Evolutionary conservation across 2,888 invertebrate species (phyloP), one percentile per base, ranked within the genome.

Genomic region (Eubasilissa splendida): DNA sequence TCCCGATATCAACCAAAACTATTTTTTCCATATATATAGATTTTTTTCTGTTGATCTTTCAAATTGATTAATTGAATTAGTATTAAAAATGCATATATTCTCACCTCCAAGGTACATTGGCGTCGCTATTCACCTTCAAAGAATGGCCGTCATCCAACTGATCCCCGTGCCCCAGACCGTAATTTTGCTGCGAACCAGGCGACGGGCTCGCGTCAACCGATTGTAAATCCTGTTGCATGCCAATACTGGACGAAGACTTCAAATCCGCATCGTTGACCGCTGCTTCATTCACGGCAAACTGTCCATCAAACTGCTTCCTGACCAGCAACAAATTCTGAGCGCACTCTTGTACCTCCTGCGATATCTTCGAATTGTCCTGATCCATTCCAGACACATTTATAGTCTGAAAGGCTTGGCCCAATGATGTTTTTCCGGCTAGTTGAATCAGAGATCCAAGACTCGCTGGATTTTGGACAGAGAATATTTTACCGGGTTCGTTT

Each of bases 401-500:
- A 14, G 80, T 79, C 63, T 81, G 81, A 63, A 82, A 80, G 2
- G 81, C 42, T 31, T 81, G 82, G 22, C 79, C 75, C 33, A 81
- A 54, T 0, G 78, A 63, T 5, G 81, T 71, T 65, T 84, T 84
- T 8, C 79, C 77, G 3, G 84, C 79, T 14, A 84, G 33, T 50
- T 83, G 84, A 5, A 84, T 73, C 76, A 84, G 54, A 7, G 83
- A 83, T 22, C 76, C 76, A 10, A 84, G 59, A n/a, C 78, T 78
- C 7, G 83, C 79, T 42, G 83, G 76, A 54, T 83, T 84, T 66
- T 83, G 84, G 7, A 84, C 83, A 1, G 81, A 78, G 63, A 78
- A 84, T 66, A 84, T 76, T 60, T 84, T 84, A 12, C 82, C 83
- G 14, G 80, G 79, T 53, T 81, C 81, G 10, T 58, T 73, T 3